Conservation (phyloP, 2,797 vertebrate genomes). For the Graptemys geographica region DNA sequence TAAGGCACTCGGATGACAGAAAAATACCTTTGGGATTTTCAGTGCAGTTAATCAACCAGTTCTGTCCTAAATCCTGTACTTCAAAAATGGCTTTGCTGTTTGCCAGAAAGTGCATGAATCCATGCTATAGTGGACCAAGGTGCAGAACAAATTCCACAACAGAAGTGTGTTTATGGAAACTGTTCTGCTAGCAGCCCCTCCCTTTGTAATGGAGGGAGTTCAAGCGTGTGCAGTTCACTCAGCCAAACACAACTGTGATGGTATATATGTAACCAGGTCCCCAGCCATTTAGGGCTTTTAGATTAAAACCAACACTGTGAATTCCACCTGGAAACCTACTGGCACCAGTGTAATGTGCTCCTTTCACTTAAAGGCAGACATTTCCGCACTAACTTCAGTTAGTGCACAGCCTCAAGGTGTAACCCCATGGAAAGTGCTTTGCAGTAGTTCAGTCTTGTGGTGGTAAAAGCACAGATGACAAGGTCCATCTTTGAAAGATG, state of each 20-base stretch:
- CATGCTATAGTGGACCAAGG: background rate
- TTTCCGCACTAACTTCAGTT: background rate
- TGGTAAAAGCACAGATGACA: background rate
- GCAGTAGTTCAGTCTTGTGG: background rate
- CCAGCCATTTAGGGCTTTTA: background rate
- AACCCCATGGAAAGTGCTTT: background rate
- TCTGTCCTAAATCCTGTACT: conserved; percentile 21
- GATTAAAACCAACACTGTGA: background rate
- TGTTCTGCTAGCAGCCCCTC: background rate
- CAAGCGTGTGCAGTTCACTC: background rate
- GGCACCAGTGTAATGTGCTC: rapidly evolving
- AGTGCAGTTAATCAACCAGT: background rate
- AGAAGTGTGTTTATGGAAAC: background rate
- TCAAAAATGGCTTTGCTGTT: background rate
- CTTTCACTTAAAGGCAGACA: background rate
- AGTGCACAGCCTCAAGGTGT: background rate
- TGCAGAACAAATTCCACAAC: background rate
- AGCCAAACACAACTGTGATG: background rate
- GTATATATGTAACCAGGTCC: background rate
- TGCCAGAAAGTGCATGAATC: background rate
- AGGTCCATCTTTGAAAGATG: rapidly evolving
- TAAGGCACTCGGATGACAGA: conserved; percentile 8
- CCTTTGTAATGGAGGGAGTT: background rate
- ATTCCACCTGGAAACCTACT: background rate
- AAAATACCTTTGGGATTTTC: conserved; percentile 15